Percentiles rank a stretch among this genome's conserved stretches.
Evolutionary conservation across 2,888 invertebrate genomes (phyloP).

Genomic region (Drosophila rellima): DNA sequence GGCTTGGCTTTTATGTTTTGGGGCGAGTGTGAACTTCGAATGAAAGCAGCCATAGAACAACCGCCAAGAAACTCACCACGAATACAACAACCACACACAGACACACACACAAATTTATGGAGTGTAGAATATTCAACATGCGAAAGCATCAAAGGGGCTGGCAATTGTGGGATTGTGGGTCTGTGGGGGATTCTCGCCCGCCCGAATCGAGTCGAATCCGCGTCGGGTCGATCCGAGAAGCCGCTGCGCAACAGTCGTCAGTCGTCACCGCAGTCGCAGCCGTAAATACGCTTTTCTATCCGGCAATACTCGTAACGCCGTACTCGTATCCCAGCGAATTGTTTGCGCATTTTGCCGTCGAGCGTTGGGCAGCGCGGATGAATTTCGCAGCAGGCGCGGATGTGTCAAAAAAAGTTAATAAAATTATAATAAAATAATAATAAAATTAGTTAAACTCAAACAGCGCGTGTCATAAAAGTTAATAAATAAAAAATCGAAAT

Average conservation of each 20-base stretch:
- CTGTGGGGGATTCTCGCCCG: conserved; percentile 36
- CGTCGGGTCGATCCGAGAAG: conserved; percentile 41
- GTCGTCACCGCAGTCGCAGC: conserved; percentile 22
- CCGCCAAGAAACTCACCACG: conserved; percentile 57
- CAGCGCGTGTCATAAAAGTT: conserved; percentile 29
- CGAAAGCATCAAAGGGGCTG: conserved; percentile 21
- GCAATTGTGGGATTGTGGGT: conserved; percentile 10
- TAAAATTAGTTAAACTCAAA: conserved; percentile 24
- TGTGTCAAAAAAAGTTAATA: conserved; percentile 17
- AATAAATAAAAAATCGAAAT: conserved; percentile 35
- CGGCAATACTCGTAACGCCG: conserved; percentile 29
- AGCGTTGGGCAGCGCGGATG: conserved; percentile 79
- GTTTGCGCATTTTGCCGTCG: conserved; percentile 78
- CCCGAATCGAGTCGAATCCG: conserved; percentile 63
- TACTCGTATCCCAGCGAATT: conserved; percentile 63
- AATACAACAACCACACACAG: conserved; percentile 15
- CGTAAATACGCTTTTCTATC: conserved; percentile 15
- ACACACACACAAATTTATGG: neutral
- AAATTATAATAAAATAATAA: conserved; percentile 19
- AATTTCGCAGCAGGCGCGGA: conserved; percentile 66
- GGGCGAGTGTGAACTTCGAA: conserved; percentile 13
- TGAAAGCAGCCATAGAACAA: conserved; percentile 63
- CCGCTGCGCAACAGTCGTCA: conserved; percentile 44
- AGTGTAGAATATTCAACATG: conserved; percentile 33
- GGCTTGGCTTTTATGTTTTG: conserved; percentile 18